These are phyloP conservation scores for Forbesichthys agassizii DNA, from an alignment of 2,113 vertebrate genomes.

Conservation along the genomic window DNA sequence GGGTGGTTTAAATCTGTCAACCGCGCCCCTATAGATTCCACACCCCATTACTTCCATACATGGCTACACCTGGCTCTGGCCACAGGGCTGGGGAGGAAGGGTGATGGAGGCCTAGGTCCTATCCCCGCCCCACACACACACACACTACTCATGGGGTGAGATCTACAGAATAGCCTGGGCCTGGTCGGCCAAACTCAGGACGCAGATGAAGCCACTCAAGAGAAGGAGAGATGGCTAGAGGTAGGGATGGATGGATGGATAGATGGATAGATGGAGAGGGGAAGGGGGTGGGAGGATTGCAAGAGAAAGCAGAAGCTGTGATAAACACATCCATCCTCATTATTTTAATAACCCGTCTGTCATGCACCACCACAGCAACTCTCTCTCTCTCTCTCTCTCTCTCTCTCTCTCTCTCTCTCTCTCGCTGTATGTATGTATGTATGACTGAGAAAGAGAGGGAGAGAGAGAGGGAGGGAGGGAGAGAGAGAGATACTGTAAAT, in stretches of 20 bases:
- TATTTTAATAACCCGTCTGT: slow-evolving; percentile 63
- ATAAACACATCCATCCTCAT: slow-evolving; percentile 76
- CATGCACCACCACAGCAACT: slow-evolving; percentile 52
- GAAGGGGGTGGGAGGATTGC: slow-evolving; percentile 11
- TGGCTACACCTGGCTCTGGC: slow-evolving; percentile 47
- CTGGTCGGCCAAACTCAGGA: too few relatives aligned
- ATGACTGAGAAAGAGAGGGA: too few relatives aligned
- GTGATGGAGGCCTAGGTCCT: background rate
- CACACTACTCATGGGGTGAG: too few relatives aligned
- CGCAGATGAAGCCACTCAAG: too few relatives aligned
- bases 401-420: too few relatives aligned
- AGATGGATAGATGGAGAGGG: too few relatives aligned
- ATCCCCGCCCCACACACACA: too few relatives aligned
- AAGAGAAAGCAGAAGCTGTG: slow-evolving; percentile 60
- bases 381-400: slow-evolving; percentile 8
- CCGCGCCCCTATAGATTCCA: slow-evolving; percentile 42
- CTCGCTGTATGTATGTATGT: background rate
- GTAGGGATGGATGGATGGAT: too few relatives aligned
- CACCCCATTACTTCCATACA: slow-evolving; percentile 56
- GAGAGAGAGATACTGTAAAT: too few relatives aligned
- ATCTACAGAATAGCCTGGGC: too few relatives aligned
- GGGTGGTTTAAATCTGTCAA: background rate
- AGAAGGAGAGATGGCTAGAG: too few relatives aligned
- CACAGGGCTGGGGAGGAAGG: slow-evolving; percentile 36
- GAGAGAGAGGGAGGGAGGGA: background rate